Base-by-base conservation (phyloP, 2,888 invertebrate species). In the Entomobrya proxima region DNA sequence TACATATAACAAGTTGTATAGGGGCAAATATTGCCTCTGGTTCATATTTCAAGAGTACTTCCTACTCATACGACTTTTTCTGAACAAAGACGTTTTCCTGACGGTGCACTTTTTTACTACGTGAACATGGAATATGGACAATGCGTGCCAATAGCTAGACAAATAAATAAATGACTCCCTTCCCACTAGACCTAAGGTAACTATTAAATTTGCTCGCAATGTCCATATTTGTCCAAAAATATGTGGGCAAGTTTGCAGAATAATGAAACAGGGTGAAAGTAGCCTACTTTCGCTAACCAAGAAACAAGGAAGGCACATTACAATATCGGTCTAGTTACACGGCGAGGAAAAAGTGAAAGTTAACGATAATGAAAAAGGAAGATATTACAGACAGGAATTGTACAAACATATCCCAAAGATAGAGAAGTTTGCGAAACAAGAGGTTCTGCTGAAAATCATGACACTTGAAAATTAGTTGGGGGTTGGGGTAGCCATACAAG, bases 281-380 rank as follows among this genome's bases (percentile, higher is more conserved):
- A 27, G 9, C 27, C 50, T 74, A 74, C 27, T 47, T 47, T 32
- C 18, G n/a, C 47, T 18, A 18, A 74, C 74, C 50, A 32, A 18
- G 74, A 74, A 67, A 67, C 5, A 11, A 67, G n/a, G n/a, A n/a
- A n/a, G 21, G 9, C 37, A 15, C n/a, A 55, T 55, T 37, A 35
- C 64, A 37, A 37, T 3, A 18, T 21, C n/a, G 37, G 5, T 18
- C 7, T 37, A 37, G 35, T 67, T 27, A 37, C 21, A 35, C 21
- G 32, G 18, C 32, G 24, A 67, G 21, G 37, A 74, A 55, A 75
- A 75, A 76, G 37, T 30, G 74, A 67, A 67, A 67, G 64, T 67
- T 76, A 37, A 55, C 76, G 76, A 76, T 76, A 76, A 76, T 76
- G 76, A 74, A 74, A n/a, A 74, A 74, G 74, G 50, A 74, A 74